Base-by-base conservation (phyloP, 2,113 vertebrate genomes). In the Theristicus caerulescens region DNA sequence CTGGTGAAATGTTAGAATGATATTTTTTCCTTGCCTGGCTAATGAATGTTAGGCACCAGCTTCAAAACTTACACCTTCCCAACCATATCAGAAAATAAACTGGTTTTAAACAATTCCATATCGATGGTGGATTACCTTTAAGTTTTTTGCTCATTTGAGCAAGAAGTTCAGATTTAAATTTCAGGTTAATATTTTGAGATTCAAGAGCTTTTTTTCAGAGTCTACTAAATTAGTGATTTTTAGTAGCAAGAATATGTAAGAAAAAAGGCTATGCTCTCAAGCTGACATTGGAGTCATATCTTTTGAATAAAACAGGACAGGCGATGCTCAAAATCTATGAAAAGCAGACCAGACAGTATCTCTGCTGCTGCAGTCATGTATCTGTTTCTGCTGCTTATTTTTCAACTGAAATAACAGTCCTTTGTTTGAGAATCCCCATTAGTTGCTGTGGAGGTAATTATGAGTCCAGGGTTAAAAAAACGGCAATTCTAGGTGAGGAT, bases 391-490 rank as follows among this genome's bases (percentile, higher is more conserved):
- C 57, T 93, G 87, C 8, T 80, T 77, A 47, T 81, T 93, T 95
- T 91, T 66, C 82, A 82, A 20, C 62, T 73, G 32, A 87, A 95
- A 85, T 64, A 88, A 70, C 29, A 61, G 57, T 2, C 5, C 3
- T 58, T 59, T 73, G 25, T 77, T 94, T 88, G 31, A 95, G 77
- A 86, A 82, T 73, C n/a, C 31, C 36, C 32, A 26, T 36, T 91
- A 76, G 82, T 82, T 94, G 34, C 61, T 95, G 90, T 81, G 47
- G 77, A 89, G 93, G 94, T 93, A 92, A 95, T 93, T 88, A 90
- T n/a, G 44, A 90, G 38, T 80, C 42, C 52, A 20, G 36, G 29
- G 5, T 9, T 2, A 31, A 69, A 67, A 67, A 79, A 49, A 49
- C 7, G 2, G 16, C 6, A 67, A 4, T 71, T 86, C 36, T 61